Base-by-base conservation (phyloP, 2,888 invertebrate genomes). In the Heliconius hortense region DNA sequence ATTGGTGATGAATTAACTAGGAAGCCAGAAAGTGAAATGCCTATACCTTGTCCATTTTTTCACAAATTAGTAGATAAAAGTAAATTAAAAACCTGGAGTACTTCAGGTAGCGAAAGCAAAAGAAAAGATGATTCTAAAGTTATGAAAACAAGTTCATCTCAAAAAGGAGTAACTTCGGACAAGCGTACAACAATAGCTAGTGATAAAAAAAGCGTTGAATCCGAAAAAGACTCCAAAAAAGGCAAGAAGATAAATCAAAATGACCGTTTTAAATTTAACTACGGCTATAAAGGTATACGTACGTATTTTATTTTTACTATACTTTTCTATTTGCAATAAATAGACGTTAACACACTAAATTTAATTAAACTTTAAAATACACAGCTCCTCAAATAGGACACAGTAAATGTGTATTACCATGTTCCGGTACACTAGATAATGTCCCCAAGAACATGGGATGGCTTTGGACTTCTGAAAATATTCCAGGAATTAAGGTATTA, bases 381-480 rank as follows among this genome's bases (percentile, higher is more conserved):
- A 53, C 81, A 94, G 94, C 94, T 67, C 91, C 94, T 78, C 86
- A 91, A 81, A 92, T 92, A 85, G 94, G 93, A 76, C 93, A 94
- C 84, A 87, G 87, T 79, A 84, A 85, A 78, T 94, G 93, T 79
- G 86, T 82, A 56, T 78, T 87, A 78, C 90, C 91, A 56, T 90
- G 91, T 82, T 84, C 84, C 18, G 92, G 91, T 39, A 86, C 85
- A 59, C 76, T 89, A 64, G 84, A 83, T 59, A 78, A 81, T 75
- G 93, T 94, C 39, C 94, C 94, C n/a, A 92, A 89, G 79, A 77
- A 79, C 53, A 94, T 94, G 93, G 94, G 94, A n/a, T 94, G 94
- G 94, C 82, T 93, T 35, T 94, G 94, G 94, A 92, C 85, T 78
- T 88, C 92, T 74, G 90, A 91, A 77, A 83, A 91, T 80, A 78